phyloP scores from a whole-genome alignment of 2,888 invertebrate genomes.

The Stictocephala bisonia region DNA sequence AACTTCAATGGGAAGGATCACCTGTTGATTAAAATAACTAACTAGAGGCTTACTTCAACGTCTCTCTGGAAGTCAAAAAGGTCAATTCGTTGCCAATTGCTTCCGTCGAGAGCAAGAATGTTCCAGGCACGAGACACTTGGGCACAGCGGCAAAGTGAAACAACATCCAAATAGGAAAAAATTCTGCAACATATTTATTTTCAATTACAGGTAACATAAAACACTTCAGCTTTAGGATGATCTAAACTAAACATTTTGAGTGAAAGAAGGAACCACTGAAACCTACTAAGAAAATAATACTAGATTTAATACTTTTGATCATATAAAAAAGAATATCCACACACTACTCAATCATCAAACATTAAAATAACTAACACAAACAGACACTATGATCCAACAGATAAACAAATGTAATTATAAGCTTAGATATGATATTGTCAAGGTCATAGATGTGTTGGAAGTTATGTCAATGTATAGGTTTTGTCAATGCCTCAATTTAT shows the following conservation, averaged over 20 bases:
- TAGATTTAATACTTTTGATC: too few species aligned
- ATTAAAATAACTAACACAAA: too few species aligned
- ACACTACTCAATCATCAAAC: too few species aligned
- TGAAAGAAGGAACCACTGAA: neutral
- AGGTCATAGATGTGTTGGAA: too few species aligned
- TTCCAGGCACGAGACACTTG: conserved; percentile 93
- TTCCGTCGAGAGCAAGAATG: conserved; percentile 96
- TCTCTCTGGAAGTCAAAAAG: conserved; percentile 98
- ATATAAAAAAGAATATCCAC: too few species aligned
- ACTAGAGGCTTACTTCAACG: conserved; percentile 81
- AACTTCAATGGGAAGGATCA: too few species aligned
- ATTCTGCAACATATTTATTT: conserved; percentile 55
- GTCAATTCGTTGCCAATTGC: conserved; percentile 99
- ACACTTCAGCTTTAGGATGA: neutral
- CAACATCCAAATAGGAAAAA: conserved; percentile 77
- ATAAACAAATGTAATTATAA: too few species aligned
- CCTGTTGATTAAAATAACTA: conserved; percentile 45
- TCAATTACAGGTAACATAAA: conserved; percentile 57
- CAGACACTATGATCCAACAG: too few species aligned
- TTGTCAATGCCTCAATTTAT: too few species aligned
- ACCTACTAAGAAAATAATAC: too few species aligned
- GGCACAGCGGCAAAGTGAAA: conserved; percentile 81
- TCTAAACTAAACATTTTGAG: neutral
- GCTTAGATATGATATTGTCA: too few species aligned
- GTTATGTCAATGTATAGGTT: too few species aligned